phyloP scores from a whole-genome alignment of 2,113 vertebrate species.

The Spizaetus ornatus region DNA sequence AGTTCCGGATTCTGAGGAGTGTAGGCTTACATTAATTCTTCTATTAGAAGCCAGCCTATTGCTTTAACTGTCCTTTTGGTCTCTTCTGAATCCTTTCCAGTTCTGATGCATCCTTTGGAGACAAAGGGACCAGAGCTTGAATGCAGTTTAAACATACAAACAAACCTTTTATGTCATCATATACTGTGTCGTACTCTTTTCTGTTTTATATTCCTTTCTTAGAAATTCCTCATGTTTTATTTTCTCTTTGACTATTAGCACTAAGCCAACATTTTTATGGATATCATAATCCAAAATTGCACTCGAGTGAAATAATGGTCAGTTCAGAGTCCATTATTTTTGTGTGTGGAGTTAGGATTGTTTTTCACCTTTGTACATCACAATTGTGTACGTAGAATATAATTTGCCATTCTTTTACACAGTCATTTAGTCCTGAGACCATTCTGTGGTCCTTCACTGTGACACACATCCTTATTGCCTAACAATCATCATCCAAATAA shows the following conservation, averaged over 20 bases:
- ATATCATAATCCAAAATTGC: background rate
- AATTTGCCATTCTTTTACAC: background rate
- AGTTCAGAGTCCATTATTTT: background rate
- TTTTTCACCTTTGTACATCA: background rate
- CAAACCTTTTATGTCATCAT: background rate
- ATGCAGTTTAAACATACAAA: background rate
- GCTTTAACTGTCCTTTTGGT: background rate
- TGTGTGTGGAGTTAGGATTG: background rate
- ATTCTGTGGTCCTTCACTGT: background rate
- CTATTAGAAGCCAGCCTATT: background rate
- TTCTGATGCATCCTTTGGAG: background rate
- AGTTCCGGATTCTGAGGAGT: background rate
- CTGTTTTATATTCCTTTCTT: background rate
- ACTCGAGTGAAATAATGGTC: background rate
- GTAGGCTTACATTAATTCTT: background rate
- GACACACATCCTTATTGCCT: background rate
- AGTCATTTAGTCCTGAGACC: background rate
- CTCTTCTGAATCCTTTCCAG: background rate
- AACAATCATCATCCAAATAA: background rate
- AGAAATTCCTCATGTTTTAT: background rate
- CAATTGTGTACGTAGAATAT: background rate
- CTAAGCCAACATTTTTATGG: background rate
- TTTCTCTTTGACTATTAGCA: background rate
- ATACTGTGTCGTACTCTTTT: background rate
- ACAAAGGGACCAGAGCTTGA: background rate